phyloP scores from a whole-genome alignment of 2,113 vertebrate species.

The Zosterops hypoxanthus region DNA sequence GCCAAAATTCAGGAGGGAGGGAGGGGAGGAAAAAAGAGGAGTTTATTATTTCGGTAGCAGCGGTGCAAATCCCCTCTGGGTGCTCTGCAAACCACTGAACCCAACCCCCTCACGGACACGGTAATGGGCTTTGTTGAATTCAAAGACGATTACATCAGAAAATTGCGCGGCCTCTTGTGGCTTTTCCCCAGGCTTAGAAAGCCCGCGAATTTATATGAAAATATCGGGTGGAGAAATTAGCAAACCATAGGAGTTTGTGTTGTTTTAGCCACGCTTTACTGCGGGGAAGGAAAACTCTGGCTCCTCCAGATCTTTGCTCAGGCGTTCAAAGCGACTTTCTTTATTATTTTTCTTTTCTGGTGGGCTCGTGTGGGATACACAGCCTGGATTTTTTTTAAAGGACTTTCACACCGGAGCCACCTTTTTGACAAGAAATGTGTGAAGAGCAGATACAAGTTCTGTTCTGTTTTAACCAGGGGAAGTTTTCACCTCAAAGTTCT shows the following conservation, averaged over 20 bases:
- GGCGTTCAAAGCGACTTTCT: constrained; percentile 67
- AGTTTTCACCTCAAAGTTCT: neutral
- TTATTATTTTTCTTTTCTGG: constrained; percentile 71
- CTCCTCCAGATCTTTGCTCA: constrained; percentile 65
- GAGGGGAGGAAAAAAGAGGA: neutral
- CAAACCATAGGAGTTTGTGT: constrained; percentile 81
- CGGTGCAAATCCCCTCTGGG: constrained; percentile 76
- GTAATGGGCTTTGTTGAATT: constrained; percentile 85
- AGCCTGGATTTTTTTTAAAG: constrained; percentile 29
- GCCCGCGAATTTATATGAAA: constrained; percentile 84
- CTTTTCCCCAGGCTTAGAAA: constrained; percentile 81
- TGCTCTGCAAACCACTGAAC: constrained; percentile 71
- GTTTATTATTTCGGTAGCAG: constrained; percentile 87
- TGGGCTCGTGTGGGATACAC: constrained; percentile 45
- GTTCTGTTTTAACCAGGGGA: neutral
- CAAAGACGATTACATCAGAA: constrained; percentile 87
- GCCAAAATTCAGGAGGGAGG: constrained; percentile 55
- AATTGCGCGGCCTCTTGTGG: constrained; percentile 76
- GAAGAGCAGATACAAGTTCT: neutral
- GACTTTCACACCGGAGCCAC: neutral
- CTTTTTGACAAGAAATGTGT: neutral
- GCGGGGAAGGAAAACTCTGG: constrained; percentile 76
- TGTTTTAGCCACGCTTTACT: constrained; percentile 82
- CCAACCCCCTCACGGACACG: constrained; percentile 74
- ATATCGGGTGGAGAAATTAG: constrained; percentile 85